phyloP scores from a whole-genome alignment of 2,113 vertebrate species.

The Neotoma lepida region DNA sequence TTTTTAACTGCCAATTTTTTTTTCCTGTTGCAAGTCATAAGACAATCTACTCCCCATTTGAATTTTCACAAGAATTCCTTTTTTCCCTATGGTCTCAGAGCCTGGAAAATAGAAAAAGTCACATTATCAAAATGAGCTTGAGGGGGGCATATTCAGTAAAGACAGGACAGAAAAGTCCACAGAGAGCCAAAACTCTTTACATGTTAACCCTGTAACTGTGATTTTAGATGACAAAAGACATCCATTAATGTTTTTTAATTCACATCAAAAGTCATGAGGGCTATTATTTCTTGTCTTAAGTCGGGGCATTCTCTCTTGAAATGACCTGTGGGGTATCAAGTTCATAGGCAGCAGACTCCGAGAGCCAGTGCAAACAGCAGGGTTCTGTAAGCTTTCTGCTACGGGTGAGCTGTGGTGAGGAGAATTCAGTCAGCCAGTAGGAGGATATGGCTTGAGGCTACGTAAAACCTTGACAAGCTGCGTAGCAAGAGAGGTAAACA shows the following conservation, averaged over 20 bases:
- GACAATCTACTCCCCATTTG: not conserved
- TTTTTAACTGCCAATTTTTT: not conserved
- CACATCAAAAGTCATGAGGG: not conserved
- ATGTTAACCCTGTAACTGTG: not conserved
- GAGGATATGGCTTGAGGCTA: too few relatives aligned
- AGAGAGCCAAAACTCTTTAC: not conserved
- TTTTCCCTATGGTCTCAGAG: not conserved
- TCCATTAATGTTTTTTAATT: not conserved
- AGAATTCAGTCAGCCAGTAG: too few relatives aligned
- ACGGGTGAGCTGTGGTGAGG: too few relatives aligned
- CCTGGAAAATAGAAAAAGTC: not conserved
- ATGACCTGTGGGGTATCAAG: too few relatives aligned
- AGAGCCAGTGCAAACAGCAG: too few relatives aligned
- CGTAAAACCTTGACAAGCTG: too few relatives aligned
- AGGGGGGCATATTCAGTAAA: not conserved
- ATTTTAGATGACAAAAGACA: not conserved
- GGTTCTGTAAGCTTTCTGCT: too few relatives aligned
- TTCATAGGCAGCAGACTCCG: too few relatives aligned
- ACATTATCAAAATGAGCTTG: not conserved
- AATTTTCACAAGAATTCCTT: not conserved
- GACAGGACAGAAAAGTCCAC: not conserved
- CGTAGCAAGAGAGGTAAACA: too few relatives aligned
- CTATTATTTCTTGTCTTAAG: not conserved
- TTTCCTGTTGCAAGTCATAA: not conserved
- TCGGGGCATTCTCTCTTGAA: too few relatives aligned